phyloP scores from a whole-genome alignment of 2,888 invertebrate genomes.

The Orthosia gothica region DNA sequence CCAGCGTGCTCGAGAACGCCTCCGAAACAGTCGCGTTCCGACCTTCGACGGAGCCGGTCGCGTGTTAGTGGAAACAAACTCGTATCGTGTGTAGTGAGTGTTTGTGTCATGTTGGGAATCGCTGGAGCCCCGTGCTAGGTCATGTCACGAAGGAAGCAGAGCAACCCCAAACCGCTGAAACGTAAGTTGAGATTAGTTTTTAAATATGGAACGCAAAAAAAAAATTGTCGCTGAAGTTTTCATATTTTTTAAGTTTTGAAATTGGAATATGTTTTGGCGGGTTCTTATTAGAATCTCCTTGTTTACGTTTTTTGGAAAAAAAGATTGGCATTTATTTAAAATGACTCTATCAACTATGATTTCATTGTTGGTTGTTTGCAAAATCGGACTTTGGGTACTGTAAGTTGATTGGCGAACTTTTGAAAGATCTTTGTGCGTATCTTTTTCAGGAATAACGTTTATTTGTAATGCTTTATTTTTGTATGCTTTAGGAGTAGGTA shows the following conservation, averaged over 20 bases:
- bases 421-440: slow-evolving; percentile 12
- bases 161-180: slow-evolving; percentile 99
- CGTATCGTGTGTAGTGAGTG: slow-evolving; percentile 71
- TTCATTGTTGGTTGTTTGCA: slow-evolving; percentile 2
- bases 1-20: slow-evolving; percentile 72
- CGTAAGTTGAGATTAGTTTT: slow-evolving; percentile 92
- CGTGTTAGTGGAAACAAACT: slow-evolving; percentile 69
- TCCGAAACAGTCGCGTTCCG: slow-evolving; percentile 79
- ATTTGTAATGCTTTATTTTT: background rate
- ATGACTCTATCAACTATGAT: no score
- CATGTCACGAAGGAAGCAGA: slow-evolving; percentile 99
- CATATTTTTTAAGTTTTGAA: slow-evolving; percentile 22
- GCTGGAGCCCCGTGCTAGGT: slow-evolving; percentile 82
- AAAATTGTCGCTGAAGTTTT: background rate
- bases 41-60: slow-evolving; percentile 73
- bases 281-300: slow-evolving; percentile 46
- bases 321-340: background rate
- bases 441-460: background rate
- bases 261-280: slow-evolving; percentile 32
- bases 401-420: slow-evolving; percentile 25
- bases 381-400: background rate
- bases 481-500: background rate
- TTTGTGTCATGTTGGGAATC: slow-evolving; percentile 86
- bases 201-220: background rate
- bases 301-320: background rate